Evolutionary conservation across 2,113 vertebrate genomes (phyloP), one percentile per base, ranked within the genome.

Genomic region (Eptesicus fuscus): DNA sequence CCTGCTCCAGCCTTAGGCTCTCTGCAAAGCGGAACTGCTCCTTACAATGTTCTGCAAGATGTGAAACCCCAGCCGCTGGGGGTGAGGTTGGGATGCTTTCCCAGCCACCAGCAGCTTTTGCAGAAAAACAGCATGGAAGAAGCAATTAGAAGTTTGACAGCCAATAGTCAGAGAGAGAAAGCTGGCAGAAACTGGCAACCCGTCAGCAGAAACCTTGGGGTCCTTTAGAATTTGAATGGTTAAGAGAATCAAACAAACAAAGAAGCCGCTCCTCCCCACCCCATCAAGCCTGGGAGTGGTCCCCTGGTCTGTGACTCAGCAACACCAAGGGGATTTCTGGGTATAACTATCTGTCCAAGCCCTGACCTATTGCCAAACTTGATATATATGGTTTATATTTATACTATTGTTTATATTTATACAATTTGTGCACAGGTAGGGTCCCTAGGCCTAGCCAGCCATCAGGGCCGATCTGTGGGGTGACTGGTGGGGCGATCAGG

Each of bases 81-180:
- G 42, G 18, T 53, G 17, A 4, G 0, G 28, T 35, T 25, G 11
- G 32, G 32, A 44, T 63, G 35, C 25, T 53, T 59, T 86, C 30
- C 10, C 37, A 40, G 47, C 18, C 40, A 7, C 49, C 6, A 4
- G 13, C 51, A 91, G 35, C 22, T 85, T 92, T 79, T 79, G 56
- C 32, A 86, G 56, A 78, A 93, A 93, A 96, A 83, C 90, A 93
- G 70, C n/a, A 70, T 83, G 89, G 49, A 63, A 87, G 56, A 88
- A 70, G 25, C 89, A 74, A 59, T 94, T 84, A 93, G 47, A 86
- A 74, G 73, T 79, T 63, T 82, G 71, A 90, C 77, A 65, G 49
- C 9, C 51, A n/a, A 10, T 37, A 74, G 42, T 17, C 49, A 67
- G 70, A 89, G 37, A 35, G 47, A 37, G 74, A 93, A 47, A 56